Evolutionary conservation across 1,140 invertebrate genomes (phyloP).

Genomic region (Zaprionus gabonicus): DNA sequence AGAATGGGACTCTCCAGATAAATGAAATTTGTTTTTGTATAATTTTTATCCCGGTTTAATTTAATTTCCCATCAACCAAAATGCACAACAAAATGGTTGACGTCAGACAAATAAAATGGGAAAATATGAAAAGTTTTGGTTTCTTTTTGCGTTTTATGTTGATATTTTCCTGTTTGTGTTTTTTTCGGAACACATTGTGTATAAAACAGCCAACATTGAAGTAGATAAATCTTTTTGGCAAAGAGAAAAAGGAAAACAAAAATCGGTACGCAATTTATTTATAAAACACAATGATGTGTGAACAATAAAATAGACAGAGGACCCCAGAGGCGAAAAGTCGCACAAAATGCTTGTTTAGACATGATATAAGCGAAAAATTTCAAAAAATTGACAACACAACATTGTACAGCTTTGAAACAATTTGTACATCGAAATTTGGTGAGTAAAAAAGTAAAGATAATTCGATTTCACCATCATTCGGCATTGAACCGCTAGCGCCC

Average conservation of each 20-base stretch:
- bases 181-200: constrained; percentile 25
- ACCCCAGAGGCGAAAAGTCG: constrained; percentile 44
- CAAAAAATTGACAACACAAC: constrained; percentile 31
- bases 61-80: constrained; percentile 53
- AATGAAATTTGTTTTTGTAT: constrained; percentile 2
- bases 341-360: neutral
- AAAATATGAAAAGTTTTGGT: constrained; percentile 21
- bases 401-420: constrained; percentile 16
- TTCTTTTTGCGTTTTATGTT: constrained; percentile 33
- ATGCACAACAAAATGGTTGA: constrained; percentile 54
- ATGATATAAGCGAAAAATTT: neutral
- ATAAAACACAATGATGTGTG: constrained; percentile 59
- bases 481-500: constrained; percentile 55
- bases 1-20: neutral
- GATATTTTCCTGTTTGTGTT: constrained; percentile 48
- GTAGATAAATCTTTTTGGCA: constrained; percentile 55
- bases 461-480: constrained; percentile 48
- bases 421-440: constrained; percentile 24
- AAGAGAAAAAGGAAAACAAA: constrained; percentile 20
- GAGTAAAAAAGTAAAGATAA: constrained; percentile 34
- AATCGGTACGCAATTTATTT: constrained; percentile 44
- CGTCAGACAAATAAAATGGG: constrained; percentile 47
- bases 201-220: constrained; percentile 32
- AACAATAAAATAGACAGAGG: constrained; percentile 37
- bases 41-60: constrained; percentile 35